Conservation (phyloP, 2,888 invertebrate species). For the Thumatha senex region DNA sequence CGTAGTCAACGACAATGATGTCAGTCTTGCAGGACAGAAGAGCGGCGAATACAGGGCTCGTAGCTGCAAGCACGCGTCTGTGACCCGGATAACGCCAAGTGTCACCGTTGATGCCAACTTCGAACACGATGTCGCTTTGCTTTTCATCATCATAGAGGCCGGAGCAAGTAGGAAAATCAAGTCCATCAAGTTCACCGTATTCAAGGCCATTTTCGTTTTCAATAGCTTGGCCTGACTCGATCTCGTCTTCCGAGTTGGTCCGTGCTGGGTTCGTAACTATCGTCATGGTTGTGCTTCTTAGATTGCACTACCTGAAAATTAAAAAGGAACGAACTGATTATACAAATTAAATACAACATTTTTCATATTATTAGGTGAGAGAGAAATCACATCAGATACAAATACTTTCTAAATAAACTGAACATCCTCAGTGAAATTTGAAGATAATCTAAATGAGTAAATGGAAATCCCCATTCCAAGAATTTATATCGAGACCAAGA, state of each 20-base stretch:
- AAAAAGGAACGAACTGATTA: constrained; percentile 16
- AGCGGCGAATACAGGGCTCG: constrained; percentile 86
- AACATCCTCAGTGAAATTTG: too few species aligned
- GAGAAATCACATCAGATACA: too few species aligned
- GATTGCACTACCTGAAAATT: constrained; percentile 54
- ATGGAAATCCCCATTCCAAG: too few species aligned
- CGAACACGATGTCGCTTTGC: constrained; percentile 84
- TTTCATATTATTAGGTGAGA: too few species aligned
- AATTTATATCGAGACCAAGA: too few species aligned
- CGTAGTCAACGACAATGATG: constrained; percentile 81
- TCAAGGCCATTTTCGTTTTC: constrained; percentile 18
- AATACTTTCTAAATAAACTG: too few species aligned
- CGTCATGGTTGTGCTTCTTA: constrained; percentile 60
- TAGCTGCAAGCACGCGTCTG: constrained; percentile 84
- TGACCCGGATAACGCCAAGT: constrained; percentile 88
- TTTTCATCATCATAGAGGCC: constrained; percentile 79
- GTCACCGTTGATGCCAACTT: constrained; percentile 85
- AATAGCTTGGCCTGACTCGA: constrained; percentile 38
- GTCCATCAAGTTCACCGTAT: constrained; percentile 32
- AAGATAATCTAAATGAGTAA: too few species aligned
- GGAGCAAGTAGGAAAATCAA: constrained; percentile 45
- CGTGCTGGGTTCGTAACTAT: constrained; percentile 75
- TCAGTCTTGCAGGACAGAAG: constrained; percentile 74
- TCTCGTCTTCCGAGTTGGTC: constrained; percentile 58
- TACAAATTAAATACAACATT: not conserved